These are phyloP conservation scores for Ceyx margarethae DNA, from an alignment of 2,113 vertebrate genomes.

Conservation along the genomic window DNA sequence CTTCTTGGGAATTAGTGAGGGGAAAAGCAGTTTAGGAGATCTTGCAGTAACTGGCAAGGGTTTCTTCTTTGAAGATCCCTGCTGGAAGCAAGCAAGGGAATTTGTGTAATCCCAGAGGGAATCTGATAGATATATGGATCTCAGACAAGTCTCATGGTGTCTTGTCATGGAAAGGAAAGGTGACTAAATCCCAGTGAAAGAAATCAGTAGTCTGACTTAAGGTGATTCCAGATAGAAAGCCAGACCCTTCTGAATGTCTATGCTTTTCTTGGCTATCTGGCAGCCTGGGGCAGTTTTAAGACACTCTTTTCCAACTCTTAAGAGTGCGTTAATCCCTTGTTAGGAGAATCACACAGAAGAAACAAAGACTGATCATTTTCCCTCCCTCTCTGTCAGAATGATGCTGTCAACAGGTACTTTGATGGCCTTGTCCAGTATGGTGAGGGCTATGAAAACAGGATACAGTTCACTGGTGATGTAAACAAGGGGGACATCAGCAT, in stretches of 20 bases:
- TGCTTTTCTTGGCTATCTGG: neutral
- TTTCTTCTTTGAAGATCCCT: neutral
- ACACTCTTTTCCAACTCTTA: neutral
- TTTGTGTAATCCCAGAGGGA: neutral
- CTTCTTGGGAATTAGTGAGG: neutral
- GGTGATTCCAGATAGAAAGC: neutral
- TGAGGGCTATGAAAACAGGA: conserved; percentile 63
- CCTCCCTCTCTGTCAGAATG: conserved; percentile 54
- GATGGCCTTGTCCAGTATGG: neutral
- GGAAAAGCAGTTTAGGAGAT: neutral
- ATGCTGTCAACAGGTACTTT: conserved; percentile 46
- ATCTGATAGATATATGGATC: neutral
- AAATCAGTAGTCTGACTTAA: neutral
- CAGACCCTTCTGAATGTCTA: neutral
- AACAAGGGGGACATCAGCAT: conserved; percentile 44
- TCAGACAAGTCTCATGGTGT: neutral
- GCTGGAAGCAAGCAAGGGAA: neutral
- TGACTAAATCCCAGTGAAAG: neutral
- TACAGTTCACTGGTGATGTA: conserved; percentile 2
- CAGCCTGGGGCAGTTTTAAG: neutral
- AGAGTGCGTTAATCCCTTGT: neutral
- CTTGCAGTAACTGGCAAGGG: neutral
- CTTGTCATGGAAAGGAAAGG: neutral
- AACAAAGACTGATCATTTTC: neutral
- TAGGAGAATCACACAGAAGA: neutral